Evolutionary conservation across 2,113 vertebrate genomes (phyloP).

Genomic region (Nyctereutes procyonoides): DNA sequence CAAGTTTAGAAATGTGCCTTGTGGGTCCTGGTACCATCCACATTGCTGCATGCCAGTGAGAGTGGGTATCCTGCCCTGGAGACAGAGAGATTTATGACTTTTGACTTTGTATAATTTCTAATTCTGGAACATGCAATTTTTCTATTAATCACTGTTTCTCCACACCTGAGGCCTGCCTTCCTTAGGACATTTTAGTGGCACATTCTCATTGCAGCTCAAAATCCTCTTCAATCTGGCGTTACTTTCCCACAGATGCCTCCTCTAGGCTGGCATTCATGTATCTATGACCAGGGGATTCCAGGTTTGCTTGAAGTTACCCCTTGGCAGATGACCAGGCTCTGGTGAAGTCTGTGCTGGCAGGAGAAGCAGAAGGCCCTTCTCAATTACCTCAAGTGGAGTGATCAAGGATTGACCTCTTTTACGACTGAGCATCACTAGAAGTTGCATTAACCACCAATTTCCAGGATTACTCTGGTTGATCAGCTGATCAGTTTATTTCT

Average conservation of each 20-base stretch:
- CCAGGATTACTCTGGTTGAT: background rate
- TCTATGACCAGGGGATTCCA: background rate
- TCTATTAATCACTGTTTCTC: background rate
- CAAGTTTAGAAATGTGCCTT: background rate
- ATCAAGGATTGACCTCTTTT: background rate
- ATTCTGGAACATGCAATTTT: background rate
- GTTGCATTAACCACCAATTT: background rate
- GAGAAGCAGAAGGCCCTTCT: background rate
- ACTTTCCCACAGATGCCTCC: background rate
- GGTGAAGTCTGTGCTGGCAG: background rate
- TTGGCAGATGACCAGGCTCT: background rate
- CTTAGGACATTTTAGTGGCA: background rate
- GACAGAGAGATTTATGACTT: background rate
- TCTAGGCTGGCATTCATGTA: background rate
- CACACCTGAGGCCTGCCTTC: background rate
- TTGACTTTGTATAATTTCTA: background rate
- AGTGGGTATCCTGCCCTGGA: background rate
- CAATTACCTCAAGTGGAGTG: background rate
- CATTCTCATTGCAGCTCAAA: background rate
- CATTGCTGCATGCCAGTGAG: background rate
- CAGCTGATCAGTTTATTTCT: background rate
- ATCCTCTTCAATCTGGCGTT: background rate
- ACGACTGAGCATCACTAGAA: background rate
- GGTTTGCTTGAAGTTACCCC: background rate
- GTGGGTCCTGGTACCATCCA: accelerated